A percentile compares a stretch with the other conserved stretches of the same genome.
These are phyloP conservation scores for Panthera uncia DNA, from an alignment of 2,113 vertebrate genomes.

Conservation along the genomic window DNA sequence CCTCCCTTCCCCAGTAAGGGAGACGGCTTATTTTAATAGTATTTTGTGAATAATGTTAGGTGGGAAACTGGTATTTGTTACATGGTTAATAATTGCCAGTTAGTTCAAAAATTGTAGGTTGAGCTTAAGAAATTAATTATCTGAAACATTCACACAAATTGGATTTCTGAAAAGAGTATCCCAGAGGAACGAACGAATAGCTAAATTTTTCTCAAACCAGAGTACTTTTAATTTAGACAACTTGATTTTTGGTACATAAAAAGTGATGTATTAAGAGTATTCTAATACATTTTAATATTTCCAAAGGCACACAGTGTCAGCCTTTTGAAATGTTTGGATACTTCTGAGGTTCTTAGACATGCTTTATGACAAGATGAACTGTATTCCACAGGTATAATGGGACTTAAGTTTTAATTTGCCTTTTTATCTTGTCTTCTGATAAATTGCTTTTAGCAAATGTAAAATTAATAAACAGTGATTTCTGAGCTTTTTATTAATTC, in stretches of 20 bases:
- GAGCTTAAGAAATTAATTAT: neutral
- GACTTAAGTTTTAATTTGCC: conserved; percentile 17
- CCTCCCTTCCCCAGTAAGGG: neutral
- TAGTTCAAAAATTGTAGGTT: neutral
- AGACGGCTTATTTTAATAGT: neutral
- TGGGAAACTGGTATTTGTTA: neutral
- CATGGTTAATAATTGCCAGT: neutral
- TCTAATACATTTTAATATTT: neutral
- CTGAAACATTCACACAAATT: neutral
- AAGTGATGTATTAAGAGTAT: neutral
- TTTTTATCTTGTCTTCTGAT: conserved; percentile 4
- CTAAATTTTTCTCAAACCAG: neutral
- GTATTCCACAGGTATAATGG: neutral
- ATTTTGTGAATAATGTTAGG: neutral
- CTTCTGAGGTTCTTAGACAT: neutral
- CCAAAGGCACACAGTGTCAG: neutral
- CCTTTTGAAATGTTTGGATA: neutral
- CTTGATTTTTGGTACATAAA: neutral
- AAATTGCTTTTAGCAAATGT: conserved; percentile 19
- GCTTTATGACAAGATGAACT: neutral
- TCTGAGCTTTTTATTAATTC: conserved; percentile 39
- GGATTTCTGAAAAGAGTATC: neutral
- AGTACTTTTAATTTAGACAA: neutral
- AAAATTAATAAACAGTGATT: conserved; percentile 49
- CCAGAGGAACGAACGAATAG: neutral